phyloP scores from a whole-genome alignment of 2,797 vertebrate genomes.

The Bucorvus abyssinicus region DNA sequence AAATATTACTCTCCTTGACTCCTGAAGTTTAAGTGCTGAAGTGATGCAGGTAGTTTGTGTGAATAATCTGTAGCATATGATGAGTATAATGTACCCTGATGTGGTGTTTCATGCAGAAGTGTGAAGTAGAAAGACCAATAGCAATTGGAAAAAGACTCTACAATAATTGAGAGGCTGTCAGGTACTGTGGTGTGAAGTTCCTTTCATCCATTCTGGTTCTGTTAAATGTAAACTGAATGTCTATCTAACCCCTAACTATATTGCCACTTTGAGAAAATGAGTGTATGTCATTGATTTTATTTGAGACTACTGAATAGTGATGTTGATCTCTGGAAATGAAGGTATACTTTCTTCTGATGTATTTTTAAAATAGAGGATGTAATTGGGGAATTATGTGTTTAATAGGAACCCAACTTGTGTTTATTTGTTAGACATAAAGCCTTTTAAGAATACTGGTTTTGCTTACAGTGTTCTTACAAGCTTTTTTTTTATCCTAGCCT shows the following conservation, averaged over 20 bases:
- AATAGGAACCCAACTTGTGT: not conserved
- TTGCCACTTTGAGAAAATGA: not conserved
- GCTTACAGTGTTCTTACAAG: not conserved
- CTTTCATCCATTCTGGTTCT: not conserved
- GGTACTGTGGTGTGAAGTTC: not conserved
- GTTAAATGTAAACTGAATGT: not conserved
- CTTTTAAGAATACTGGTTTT: not conserved
- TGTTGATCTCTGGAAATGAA: not conserved
- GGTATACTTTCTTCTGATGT: not conserved
- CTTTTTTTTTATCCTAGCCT: conserved; percentile 73
- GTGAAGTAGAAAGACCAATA: not conserved
- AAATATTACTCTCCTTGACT: not conserved
- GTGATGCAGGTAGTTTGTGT: not conserved
- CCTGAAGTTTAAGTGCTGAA: not conserved
- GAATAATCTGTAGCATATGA: not conserved
- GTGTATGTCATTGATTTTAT: not conserved
- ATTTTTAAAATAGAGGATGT: not conserved
- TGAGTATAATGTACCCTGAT: not conserved
- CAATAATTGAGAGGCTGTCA: not conserved
- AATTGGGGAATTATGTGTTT: not conserved
- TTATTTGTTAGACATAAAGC: not conserved
- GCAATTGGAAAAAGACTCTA: not conserved
- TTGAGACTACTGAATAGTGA: not conserved
- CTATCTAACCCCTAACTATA: not conserved
- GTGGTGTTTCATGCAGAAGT: not conserved